Base-by-base conservation (phyloP, 2,888 invertebrate species). In the Allacma fusca region DNA sequence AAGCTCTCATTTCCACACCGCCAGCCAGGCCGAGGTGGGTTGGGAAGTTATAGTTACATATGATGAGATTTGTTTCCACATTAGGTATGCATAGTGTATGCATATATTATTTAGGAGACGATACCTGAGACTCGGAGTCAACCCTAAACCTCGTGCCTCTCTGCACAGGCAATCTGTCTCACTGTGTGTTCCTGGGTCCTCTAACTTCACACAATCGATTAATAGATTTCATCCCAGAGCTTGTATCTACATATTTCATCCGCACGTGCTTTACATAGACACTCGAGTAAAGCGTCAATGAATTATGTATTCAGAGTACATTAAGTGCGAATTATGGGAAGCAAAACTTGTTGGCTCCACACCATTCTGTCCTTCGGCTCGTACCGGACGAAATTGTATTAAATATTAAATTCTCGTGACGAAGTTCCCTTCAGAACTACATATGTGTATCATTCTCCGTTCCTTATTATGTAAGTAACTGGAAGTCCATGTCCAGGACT, bases 61-160 rank as follows among this genome's bases (percentile, higher is more conserved):
- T 28, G 68, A n/a, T 19, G 28, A 21, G 62, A 24, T 19, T 16
- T 68, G n/a, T 40, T 68, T 29, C 23, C 68, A 68, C 28, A 68
- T 68, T 68, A 68, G 5, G 68, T 40, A 68, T 68, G 68, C 40
- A 68, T 44, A 21, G 44, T 23, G 16, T 29, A 50, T 59, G 28
- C 73, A 64, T 73, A 24, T 64, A 73, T 73, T 64, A 73, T 73
- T 73, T 73, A 73, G 40, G 64, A 64, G 72, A 67, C 28, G 68
- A 73, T 73, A 73, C 73, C 73, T 73, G 73, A 73, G 73, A 28
- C 29, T 73, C 28, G 21, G 64, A 73, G 64, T 73, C 29, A 43
- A 73, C n/a, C n/a, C n/a, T n/a, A n/a, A n/a, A n/a, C n/a, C n/a
- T n/a, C n/a, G n/a, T n/a, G n/a, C 16, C 24, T 28, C 13, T 9